phyloP scores from a whole-genome alignment of 1,140 invertebrate species.

The Aphidius gifuensis region DNA sequence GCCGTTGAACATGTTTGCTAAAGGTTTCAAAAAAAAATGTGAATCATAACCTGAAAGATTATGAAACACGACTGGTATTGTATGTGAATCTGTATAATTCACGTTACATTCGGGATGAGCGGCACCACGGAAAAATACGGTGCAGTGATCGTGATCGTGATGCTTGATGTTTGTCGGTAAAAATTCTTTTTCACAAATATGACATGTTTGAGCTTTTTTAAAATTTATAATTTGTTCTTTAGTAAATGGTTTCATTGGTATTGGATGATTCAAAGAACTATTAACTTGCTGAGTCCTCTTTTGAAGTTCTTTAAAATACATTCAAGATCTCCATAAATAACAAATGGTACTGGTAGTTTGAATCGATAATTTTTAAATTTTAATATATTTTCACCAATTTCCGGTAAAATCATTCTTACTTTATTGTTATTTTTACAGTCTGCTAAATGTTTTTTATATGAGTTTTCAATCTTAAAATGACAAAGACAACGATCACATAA shows the following conservation, averaged over 20 bases:
- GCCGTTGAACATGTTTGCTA: no score
- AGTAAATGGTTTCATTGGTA: background rate
- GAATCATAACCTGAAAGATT: conserved; percentile 25
- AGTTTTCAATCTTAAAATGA: background rate
- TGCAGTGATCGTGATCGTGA: conserved; percentile 39
- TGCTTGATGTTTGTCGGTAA: conserved; percentile 26
- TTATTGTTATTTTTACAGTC: background rate
- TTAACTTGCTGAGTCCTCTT: background rate
- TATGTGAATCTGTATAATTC: conserved; percentile 15
- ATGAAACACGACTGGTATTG: conserved; percentile 27
- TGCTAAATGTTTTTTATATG: no score
- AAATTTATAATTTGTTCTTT: background rate
- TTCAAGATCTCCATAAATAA: background rate
- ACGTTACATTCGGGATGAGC: conserved; percentile 22
- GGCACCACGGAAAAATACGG: conserved; percentile 22
- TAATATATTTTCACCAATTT: background rate
- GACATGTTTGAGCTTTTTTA: no score
- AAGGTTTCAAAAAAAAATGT: conserved; percentile 12
- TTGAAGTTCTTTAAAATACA: background rate
- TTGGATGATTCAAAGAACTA: background rate
- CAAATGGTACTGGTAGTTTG: background rate
- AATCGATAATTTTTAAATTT: background rate
- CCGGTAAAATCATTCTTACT: background rate
- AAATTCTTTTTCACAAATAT: no score
- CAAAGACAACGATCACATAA: background rate